Conservation (phyloP, 2,113 vertebrate genomes). For the Equus przewalskii region DNA sequence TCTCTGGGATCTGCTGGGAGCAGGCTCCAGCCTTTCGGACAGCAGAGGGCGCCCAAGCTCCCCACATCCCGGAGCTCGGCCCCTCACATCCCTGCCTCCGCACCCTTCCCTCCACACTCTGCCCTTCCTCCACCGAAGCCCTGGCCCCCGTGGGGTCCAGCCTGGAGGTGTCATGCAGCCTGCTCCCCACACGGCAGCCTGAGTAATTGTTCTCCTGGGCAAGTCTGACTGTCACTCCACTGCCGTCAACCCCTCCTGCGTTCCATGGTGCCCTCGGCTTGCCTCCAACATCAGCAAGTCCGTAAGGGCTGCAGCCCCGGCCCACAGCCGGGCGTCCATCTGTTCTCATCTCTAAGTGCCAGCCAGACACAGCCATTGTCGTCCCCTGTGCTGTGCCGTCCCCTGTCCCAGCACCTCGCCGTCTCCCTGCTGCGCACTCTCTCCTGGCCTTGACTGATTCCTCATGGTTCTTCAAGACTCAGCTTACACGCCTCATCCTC, state of each 20-base stretch:
- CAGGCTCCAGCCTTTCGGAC: not conserved
- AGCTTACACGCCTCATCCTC: not conserved
- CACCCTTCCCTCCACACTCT: too few relatives aligned
- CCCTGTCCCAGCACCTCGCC: not conserved
- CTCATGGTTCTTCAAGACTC: not conserved
- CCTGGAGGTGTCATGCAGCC: not conserved
- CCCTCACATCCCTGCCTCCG: not conserved
- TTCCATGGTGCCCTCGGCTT: not conserved
- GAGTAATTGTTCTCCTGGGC: not conserved
- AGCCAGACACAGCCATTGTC: not conserved
- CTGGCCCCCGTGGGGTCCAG: not conserved
- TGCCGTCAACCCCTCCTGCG: not conserved
- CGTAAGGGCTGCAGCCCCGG: rapidly evolving
- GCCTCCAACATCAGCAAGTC: not conserved
- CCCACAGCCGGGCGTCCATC: not conserved
- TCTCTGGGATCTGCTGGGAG: not conserved
- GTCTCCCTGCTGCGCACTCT: too few relatives aligned
- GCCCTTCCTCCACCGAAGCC: not conserved
- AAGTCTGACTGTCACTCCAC: not conserved
- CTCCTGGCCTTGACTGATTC: not conserved
- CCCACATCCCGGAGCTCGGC: too few relatives aligned
- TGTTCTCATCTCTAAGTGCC: not conserved
- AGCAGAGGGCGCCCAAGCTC: not conserved
- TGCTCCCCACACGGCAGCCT: not conserved
- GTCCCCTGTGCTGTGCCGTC: not conserved